These are phyloP conservation scores for Argyrosomus regius DNA, from an alignment of 2,797 vertebrate species.

Conservation along the genomic window DNA sequence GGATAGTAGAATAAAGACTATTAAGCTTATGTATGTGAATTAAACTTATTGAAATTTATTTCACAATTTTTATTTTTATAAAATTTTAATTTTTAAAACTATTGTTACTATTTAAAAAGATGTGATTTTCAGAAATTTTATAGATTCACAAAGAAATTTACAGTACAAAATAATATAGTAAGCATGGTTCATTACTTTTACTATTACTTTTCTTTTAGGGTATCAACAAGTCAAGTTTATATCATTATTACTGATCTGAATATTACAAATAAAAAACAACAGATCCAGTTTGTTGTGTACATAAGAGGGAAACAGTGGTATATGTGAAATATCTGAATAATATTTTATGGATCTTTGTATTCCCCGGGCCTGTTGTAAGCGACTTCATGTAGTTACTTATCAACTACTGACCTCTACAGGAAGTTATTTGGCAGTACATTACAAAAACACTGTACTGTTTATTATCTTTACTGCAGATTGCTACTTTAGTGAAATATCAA, in stretches of 20 bases:
- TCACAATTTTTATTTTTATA: too few relatives aligned
- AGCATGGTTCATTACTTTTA: background rate
- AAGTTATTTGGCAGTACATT: background rate
- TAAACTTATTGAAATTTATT: too few relatives aligned
- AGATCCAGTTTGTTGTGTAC: background rate
- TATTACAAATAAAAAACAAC: too few relatives aligned
- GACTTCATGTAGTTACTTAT: background rate
- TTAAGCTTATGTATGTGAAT: background rate
- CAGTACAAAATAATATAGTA: background rate
- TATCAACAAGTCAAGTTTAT: background rate
- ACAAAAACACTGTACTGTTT: too few relatives aligned
- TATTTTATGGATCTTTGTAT: background rate
- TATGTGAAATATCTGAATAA: background rate
- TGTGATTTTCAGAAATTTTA: too few relatives aligned
- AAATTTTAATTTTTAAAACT: background rate
- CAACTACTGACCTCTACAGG: constrained; percentile 70
- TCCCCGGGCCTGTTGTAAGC: background rate
- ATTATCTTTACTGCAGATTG: background rate
- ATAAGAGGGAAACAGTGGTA: background rate
- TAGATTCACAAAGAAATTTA: background rate
- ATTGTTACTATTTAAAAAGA: background rate
- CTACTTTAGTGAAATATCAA: background rate
- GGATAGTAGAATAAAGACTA: background rate
- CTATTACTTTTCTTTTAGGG: background rate
- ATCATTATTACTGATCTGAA: too few relatives aligned